phyloP scores from a whole-genome alignment of 2,797 vertebrate genomes.

The Carapus acus region DNA sequence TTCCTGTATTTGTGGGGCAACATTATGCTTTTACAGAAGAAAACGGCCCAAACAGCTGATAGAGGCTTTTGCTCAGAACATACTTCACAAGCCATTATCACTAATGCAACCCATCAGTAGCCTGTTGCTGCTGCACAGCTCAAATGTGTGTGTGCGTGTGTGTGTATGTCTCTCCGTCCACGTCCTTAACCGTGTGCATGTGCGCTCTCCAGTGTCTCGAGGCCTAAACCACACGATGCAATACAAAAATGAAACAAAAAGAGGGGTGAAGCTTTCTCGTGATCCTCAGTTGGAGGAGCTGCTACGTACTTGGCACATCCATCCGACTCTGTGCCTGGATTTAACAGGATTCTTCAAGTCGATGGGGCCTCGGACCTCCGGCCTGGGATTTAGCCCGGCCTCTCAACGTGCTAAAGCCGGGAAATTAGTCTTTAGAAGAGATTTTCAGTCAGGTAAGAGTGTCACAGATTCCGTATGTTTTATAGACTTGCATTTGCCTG shows the following conservation, averaged over 20 bases:
- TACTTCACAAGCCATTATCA: constrained; percentile 19
- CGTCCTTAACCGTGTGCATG: neutral
- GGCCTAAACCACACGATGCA: constrained; percentile 34
- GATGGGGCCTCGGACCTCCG: constrained; percentile 2
- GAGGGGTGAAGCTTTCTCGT: neutral
- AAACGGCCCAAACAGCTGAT: constrained; percentile 1
- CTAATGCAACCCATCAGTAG: constrained; percentile 38
- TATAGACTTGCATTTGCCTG: constrained; percentile 26
- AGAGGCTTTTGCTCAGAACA: constrained; percentile 15
- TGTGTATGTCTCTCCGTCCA: no score
- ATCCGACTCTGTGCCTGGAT: constrained; percentile 41
- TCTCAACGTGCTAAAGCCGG: constrained; percentile 9
- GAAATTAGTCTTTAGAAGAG: constrained; percentile 20
- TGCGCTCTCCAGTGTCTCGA: constrained; percentile 8
- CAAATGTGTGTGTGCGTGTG: constrained; percentile 3
- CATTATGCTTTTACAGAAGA: constrained; percentile 3
- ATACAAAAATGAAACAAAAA: constrained; percentile 29
- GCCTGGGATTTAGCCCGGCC: constrained; percentile 6
- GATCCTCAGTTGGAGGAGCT: constrained; percentile 16
- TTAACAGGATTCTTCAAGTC: constrained; percentile 25
- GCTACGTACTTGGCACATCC: constrained; percentile 28
- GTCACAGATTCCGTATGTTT: constrained; percentile 17
- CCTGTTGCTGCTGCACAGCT: no score
- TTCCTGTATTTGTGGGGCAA: constrained; percentile 6
- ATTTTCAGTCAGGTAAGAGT: constrained; percentile 24